Conservation (phyloP, 2,797 vertebrate species). For the Macrochelys suwanniensis region DNA sequence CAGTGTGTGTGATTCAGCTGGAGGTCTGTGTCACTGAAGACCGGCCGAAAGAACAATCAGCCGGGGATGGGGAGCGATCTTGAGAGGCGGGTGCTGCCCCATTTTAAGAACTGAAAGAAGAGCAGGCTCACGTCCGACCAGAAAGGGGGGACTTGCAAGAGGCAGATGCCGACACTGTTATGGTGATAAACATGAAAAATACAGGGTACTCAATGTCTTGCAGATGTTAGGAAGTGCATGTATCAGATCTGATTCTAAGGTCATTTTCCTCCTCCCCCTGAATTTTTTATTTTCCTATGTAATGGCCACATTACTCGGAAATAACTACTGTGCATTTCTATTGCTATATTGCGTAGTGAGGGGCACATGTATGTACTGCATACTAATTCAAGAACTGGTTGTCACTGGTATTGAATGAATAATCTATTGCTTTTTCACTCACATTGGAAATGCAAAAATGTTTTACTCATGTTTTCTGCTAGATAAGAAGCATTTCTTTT, state of each 20-base stretch:
- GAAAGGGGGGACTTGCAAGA: too few species aligned
- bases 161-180: too few species aligned
- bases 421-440: not conserved
- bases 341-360: constrained; percentile 10
- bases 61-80: too few species aligned
- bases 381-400: not conserved
- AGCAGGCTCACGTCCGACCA: too few species aligned
- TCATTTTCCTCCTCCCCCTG: not conserved
- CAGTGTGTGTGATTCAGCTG: too few species aligned
- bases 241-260: not conserved
- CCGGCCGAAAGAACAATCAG: too few species aligned
- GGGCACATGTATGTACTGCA: not conserved
- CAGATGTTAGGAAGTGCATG: not conserved
- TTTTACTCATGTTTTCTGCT: constrained; percentile 11
- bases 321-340: not conserved
- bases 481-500: not conserved
- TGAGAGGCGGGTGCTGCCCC: too few species aligned
- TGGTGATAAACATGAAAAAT: not conserved
- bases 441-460: not conserved
- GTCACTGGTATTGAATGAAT: not conserved
- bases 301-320: not conserved
- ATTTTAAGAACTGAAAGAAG: too few species aligned
- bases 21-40: too few species aligned
- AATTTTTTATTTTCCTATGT: not conserved
- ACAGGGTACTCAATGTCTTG: not conserved